Evolutionary conservation across 2,797 vertebrate species (phyloP).

Genomic region (Balearica regulorum): DNA sequence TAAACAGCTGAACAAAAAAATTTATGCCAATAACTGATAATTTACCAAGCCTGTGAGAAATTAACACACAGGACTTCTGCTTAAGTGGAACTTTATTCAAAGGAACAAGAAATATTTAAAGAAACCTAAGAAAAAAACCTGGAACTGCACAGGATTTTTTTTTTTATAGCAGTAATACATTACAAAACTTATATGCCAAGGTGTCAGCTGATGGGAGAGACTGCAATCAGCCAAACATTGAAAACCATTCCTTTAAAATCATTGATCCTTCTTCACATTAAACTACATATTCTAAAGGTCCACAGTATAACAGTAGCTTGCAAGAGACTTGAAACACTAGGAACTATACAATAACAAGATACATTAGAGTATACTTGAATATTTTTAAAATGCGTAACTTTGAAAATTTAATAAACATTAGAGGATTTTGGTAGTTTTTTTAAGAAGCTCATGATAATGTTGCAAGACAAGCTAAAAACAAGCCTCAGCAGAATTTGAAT

Average conservation of each 20-base stretch:
- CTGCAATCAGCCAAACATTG: not conserved
- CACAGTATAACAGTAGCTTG: not conserved
- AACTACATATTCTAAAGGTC: not conserved
- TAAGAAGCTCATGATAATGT: not conserved
- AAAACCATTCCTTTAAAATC: not conserved
- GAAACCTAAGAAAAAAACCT: not conserved
- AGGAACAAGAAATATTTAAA: not conserved
- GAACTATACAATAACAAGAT: not conserved
- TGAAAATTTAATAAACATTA: not conserved
- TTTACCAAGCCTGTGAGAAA: slow-evolving; percentile 6
- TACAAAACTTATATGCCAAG: not conserved
- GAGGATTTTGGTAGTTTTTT: not conserved
- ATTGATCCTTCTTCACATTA: not conserved
- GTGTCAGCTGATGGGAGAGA: not conserved
- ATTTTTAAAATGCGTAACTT: not conserved
- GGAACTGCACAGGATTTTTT: not conserved
- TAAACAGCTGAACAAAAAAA: slow-evolving; percentile 11
- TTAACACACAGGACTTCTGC: not conserved
- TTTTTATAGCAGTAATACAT: not conserved
- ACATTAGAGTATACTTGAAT: not conserved
- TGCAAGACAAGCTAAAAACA: not conserved
- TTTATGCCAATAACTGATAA: not conserved
- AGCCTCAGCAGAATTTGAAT: not conserved
- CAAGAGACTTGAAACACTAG: not conserved
- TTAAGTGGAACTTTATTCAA: slow-evolving; percentile 1